Conservation (phyloP, 92 coral and sea anemone species). For the Diadumene lineata region DNA sequence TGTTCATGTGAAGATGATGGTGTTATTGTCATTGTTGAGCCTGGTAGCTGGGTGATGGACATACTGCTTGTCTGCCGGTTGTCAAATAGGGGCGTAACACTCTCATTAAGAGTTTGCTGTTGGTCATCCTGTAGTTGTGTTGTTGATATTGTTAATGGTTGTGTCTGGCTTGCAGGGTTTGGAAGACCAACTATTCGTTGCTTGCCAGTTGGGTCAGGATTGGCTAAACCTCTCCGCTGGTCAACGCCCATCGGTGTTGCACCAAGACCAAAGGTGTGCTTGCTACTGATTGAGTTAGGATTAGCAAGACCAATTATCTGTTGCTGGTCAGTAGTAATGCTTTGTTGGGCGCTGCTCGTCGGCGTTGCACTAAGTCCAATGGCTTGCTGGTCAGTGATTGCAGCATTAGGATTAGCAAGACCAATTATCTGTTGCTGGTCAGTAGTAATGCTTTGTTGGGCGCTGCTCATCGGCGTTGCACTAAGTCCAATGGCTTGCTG, state of each 20-base stretch:
- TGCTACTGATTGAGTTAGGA: background rate
- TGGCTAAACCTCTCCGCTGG: background rate
- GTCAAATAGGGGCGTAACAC: background rate
- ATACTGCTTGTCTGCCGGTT: background rate
- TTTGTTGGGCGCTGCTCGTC: background rate
- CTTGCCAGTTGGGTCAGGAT: background rate
- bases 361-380: slow-evolving; percentile 3
- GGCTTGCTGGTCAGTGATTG: background rate
- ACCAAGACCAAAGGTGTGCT: background rate
- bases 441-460: background rate
- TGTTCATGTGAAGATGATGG: background rate
- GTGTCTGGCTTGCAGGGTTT: background rate
- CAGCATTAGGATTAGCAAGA: background rate
- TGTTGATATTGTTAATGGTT: background rate
- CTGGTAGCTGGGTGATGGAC: background rate
- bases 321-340: background rate
- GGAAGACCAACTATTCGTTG: background rate
- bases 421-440: slow-evolving; percentile 11
- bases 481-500: slow-evolving; percentile 4
- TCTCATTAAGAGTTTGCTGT: background rate
- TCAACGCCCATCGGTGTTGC: slow-evolving; percentile 3
- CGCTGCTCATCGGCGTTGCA: background rate
- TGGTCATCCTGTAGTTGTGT: slow-evolving; percentile 4
- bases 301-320: background rate
- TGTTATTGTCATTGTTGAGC: background rate